These are phyloP conservation scores for Tinea pellionella DNA, from an alignment of 2,888 invertebrate species.

Conservation along the genomic window DNA sequence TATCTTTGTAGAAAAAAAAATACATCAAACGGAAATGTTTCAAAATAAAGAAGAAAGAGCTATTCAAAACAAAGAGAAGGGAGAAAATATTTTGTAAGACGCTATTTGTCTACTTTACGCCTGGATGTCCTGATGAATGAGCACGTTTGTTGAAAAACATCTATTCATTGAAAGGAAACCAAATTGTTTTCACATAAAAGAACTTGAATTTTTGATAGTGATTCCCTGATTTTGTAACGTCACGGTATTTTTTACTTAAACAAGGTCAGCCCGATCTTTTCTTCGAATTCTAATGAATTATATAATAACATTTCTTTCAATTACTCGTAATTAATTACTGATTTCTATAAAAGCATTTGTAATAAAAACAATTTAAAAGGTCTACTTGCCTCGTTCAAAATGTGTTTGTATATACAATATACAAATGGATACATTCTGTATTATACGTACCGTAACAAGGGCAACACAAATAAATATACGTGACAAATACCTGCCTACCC, in stretches of 20 bases:
- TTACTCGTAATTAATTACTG: too few species aligned
- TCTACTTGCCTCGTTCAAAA: too few species aligned
- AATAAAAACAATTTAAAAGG: too few species aligned
- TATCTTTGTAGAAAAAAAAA: conserved; percentile 17
- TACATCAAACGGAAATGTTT: conserved; percentile 21
- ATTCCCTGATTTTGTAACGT: conserved; percentile 13
- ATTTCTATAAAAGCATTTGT: too few species aligned
- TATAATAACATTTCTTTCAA: too few species aligned
- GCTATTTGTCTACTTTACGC: conserved; percentile 29
- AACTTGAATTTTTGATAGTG: conserved; percentile 16
- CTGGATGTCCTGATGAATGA: conserved; percentile 20
- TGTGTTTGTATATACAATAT: too few species aligned
- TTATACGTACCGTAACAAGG: too few species aligned
- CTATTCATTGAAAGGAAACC: conserved; percentile 22
- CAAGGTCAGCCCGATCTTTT: not conserved
- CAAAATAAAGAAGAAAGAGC: conserved; percentile 22
- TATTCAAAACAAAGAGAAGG: conserved; percentile 28
- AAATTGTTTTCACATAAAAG: conserved; percentile 17
- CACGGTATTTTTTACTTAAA: conserved; percentile 14
- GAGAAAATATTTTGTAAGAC: conserved; percentile 30
- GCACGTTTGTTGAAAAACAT: conserved; percentile 21
- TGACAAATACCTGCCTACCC: too few species aligned
- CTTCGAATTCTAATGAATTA: too few species aligned
- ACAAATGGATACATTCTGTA: too few species aligned
- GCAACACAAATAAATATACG: too few species aligned